These are phyloP conservation scores for Cherax quadricarinatus DNA, from an alignment of 1,140 invertebrate species.

Conservation along the genomic window DNA sequence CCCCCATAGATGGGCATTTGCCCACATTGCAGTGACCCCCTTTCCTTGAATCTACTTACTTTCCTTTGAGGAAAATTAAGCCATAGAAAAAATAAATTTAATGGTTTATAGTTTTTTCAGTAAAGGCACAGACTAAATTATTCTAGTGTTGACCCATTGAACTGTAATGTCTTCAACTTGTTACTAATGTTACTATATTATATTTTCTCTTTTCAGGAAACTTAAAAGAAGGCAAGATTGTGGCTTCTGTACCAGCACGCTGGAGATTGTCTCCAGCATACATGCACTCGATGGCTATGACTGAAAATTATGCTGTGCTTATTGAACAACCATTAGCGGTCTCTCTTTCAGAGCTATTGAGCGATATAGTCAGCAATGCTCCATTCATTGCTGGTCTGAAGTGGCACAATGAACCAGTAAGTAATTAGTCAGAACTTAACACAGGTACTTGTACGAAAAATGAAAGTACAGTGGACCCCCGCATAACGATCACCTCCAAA, in stretches of 20 bases:
- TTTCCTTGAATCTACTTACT: too few relatives aligned
- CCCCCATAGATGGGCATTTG: too few relatives aligned
- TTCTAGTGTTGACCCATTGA: too few relatives aligned
- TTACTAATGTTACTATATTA: too few relatives aligned
- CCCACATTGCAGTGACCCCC: too few relatives aligned
- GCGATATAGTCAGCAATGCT: slow-evolving; percentile 75
- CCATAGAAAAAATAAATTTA: too few relatives aligned
- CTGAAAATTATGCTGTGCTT: slow-evolving; percentile 76
- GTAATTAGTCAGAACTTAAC: not conserved
- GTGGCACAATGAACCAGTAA: slow-evolving; percentile 72
- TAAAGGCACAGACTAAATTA: too few relatives aligned
- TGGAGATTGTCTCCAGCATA: slow-evolving; percentile 75
- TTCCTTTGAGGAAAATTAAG: too few relatives aligned
- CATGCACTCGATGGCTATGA: slow-evolving; percentile 77
- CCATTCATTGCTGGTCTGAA: slow-evolving; percentile 70
- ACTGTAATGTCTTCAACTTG: too few relatives aligned
- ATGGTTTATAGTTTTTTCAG: too few relatives aligned
- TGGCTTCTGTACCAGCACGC: slow-evolving; percentile 74
- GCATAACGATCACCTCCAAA: too few relatives aligned
- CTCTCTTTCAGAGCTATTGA: slow-evolving; percentile 66
- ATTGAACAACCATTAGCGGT: slow-evolving; percentile 75
- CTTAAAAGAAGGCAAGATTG: slow-evolving; percentile 67
- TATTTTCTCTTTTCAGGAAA: slow-evolving; percentile 32
- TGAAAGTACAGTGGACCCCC: too few relatives aligned
- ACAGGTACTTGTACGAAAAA: not conserved